Conservation (phyloP, 2,113 vertebrate genomes). For the Oncorhynchus nerka region DNA sequence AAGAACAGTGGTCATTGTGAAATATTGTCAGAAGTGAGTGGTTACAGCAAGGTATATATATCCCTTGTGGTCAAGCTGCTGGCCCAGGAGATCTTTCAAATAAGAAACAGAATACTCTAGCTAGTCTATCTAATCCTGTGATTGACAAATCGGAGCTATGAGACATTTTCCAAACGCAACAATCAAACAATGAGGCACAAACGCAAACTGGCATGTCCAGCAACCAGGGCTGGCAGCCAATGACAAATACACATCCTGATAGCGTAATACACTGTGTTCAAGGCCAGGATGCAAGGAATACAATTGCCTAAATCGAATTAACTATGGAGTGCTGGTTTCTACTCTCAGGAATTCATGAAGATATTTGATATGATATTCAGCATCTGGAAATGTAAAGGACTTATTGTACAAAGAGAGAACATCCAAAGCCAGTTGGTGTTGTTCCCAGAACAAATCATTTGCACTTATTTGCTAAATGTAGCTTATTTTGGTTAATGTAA, state of each 20-base stretch:
- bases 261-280: not conserved
- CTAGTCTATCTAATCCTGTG: not conserved
- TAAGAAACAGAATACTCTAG: not conserved
- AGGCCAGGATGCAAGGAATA: not conserved
- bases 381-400: conserved; percentile 17
- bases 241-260: not conserved
- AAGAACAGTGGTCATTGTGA: conserved; percentile 5
- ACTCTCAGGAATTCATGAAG: not conserved
- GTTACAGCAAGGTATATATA: not conserved
- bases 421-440: conserved; percentile 22
- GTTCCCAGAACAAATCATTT: conserved; percentile 44
- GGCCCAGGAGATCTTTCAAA: conserved; percentile 2
- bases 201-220: not conserved
- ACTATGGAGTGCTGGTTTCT: conserved; percentile 35
- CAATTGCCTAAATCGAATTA: not conserved
- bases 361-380: not conserved
- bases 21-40: not conserved
- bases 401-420: not conserved
- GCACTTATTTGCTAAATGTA: not conserved
- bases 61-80: not conserved
- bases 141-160: conserved; percentile 10
- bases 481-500: conserved; percentile 37
- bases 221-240: not conserved
- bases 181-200: not conserved
- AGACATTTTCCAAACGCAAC: not conserved